Conservation (phyloP, 2,113 vertebrate species). For the Xiphorhynchus elegans region DNA sequence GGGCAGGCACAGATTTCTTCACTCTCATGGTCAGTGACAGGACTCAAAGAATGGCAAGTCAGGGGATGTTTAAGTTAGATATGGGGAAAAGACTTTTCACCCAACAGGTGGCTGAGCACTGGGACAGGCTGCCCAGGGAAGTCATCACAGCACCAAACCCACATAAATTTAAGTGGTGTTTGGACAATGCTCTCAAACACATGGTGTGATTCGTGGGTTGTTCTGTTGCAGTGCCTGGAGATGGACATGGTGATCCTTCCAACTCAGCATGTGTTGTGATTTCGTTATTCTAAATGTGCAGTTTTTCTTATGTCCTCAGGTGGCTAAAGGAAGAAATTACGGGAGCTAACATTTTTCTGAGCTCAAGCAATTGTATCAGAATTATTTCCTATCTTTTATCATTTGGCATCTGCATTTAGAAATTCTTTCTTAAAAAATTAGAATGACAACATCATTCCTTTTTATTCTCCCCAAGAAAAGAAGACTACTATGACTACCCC, state of each 20-base stretch:
- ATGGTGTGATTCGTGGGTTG: neutral
- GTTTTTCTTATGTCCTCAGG: neutral
- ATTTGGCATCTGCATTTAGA: neutral
- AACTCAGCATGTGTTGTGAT: neutral
- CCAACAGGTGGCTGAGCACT: too few species aligned
- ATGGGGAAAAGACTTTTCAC: neutral
- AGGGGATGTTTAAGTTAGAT: neutral
- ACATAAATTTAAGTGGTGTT: neutral
- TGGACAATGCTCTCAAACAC: neutral
- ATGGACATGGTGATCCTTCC: neutral
- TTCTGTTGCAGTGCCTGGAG: neutral
- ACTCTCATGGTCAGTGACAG: neutral
- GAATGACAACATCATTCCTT: fast-evolving
- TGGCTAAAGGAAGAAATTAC: neutral
- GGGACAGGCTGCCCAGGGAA: neutral
- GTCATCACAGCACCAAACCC: neutral
- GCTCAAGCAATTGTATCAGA: neutral
- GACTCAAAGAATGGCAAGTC: fast-evolving
- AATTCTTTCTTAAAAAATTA: neutral
- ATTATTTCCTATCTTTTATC: neutral
- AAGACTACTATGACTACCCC: neutral
- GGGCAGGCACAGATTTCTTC: neutral
- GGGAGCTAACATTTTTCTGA: fast-evolving
- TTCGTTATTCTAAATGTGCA: neutral
- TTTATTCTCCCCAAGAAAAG: too few species aligned